A percentile compares a stretch with the other conserved stretches of the same genome.
Evolutionary conservation across 2,888 invertebrate species (phyloP).

Genomic region (Trissolcus japonicus): DNA sequence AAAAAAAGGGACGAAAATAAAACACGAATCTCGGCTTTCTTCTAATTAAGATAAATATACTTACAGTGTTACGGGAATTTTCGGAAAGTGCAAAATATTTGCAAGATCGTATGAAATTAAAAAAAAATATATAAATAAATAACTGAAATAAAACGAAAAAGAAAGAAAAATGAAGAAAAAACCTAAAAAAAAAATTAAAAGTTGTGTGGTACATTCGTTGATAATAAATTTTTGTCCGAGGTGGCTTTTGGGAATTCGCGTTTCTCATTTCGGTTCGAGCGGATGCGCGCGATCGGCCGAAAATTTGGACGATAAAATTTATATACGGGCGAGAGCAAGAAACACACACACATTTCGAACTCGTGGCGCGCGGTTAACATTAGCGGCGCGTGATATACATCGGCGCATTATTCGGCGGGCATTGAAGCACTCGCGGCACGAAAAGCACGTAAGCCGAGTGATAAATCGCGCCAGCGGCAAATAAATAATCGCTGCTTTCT

Average conservation of each 20-base stretch:
- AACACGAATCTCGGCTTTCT: conserved; percentile 43
- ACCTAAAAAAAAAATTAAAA: no score
- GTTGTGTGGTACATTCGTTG: not conserved
- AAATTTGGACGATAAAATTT: conserved; percentile 41
- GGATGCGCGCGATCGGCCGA: conserved; percentile 18
- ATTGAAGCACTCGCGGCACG: conserved; percentile 39
- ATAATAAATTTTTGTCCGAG: not conserved
- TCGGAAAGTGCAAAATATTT: not conserved
- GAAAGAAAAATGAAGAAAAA: not conserved
- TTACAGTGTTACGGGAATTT: conserved; percentile 28
- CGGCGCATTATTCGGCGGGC: conserved; percentile 41
- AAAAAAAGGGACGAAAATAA: conserved; percentile 2
- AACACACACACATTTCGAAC: conserved; percentile 15
- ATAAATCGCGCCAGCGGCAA: conserved; percentile 54
- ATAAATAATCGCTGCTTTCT: conserved; percentile 55
- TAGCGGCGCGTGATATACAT: conserved; percentile 41
- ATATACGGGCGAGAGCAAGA: conserved; percentile 15
- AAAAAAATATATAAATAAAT: not conserved
- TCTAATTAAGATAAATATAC: conserved; percentile 45
- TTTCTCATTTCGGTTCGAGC: not conserved
- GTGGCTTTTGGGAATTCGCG: not conserved
- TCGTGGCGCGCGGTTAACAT: conserved; percentile 31
- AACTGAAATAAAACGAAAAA: no score
- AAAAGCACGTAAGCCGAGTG: conserved; percentile 54
- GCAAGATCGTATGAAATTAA: no score